Percentiles rank a stretch among this genome's conserved stretches.
Conservation (phyloP, 2,888 invertebrate genomes). For the Athalia rosae region DNA sequence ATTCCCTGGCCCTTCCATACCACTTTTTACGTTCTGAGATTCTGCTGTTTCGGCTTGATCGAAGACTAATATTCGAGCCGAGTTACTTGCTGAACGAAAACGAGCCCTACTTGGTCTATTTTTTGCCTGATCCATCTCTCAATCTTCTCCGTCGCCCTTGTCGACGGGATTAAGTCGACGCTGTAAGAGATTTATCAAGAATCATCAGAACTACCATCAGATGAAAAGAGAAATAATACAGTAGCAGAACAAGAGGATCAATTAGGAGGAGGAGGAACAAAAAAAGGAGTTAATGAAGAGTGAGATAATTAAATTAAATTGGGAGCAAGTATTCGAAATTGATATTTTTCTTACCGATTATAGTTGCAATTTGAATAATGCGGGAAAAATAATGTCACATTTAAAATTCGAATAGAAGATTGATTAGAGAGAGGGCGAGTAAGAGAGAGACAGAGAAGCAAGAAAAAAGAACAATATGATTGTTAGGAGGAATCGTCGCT, state of each 20-base stretch:
- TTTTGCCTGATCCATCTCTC: constrained; percentile 67
- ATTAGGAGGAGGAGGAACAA: no score
- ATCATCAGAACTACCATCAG: background rate
- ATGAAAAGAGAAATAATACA: background rate
- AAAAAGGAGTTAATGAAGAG: no score
- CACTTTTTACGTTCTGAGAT: constrained; percentile 57
- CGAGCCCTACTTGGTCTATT: constrained; percentile 71
- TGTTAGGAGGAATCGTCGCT: background rate
- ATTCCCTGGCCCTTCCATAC: constrained; percentile 57
- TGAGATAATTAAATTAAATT: no score
- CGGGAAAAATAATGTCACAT: no score
- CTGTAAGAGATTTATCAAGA: background rate
- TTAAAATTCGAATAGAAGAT: no score
- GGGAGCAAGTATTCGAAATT: no score
- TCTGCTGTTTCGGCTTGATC: constrained; percentile 82
- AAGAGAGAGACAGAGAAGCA: no score
- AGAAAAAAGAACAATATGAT: no score
- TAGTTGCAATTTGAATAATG: background rate
- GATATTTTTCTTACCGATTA: background rate
- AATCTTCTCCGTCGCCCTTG: constrained; percentile 41
- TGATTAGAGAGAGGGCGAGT: no score
- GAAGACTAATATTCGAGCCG: constrained; percentile 85
- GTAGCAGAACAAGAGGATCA: background rate
- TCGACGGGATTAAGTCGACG: constrained; percentile 12
- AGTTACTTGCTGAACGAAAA: constrained; percentile 74